Percentiles rank a stretch among this genome's conserved stretches.
Evolutionary conservation across 1,140 invertebrate genomes (phyloP).

Genomic region (Ditylenchus dipsaci): DNA sequence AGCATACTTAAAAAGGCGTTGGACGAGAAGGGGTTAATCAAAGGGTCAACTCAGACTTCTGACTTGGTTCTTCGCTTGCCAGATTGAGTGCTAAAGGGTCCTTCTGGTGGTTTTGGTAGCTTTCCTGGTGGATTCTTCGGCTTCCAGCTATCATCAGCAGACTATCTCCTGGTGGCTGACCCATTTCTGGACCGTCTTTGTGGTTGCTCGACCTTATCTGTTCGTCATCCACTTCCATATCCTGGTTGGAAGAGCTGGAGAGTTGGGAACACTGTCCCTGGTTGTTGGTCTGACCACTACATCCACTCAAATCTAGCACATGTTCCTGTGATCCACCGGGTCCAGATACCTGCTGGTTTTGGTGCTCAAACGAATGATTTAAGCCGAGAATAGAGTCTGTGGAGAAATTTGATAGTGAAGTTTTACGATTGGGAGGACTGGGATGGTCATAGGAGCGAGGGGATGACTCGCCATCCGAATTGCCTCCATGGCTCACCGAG

Average conservation of each 20-base stretch:
- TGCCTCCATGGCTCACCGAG: not conserved
- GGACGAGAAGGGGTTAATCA: slow-evolving; percentile 43
- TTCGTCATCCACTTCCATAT: slow-evolving; percentile 1
- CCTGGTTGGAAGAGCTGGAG: not conserved
- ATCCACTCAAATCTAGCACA: slow-evolving; percentile 7
- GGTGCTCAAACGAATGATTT: not conserved
- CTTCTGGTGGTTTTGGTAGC: not conserved
- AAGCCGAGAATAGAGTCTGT: slow-evolving; percentile 14
- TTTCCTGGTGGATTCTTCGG: too few species aligned
- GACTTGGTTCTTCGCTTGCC: not conserved
- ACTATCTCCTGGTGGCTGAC: not conserved
- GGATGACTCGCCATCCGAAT: slow-evolving; percentile 47
- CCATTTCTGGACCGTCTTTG: not conserved
- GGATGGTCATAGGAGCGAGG: slow-evolving; percentile 55
- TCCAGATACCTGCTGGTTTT: too few species aligned
- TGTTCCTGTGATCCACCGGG: too few species aligned
- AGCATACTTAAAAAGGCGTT: slow-evolving; percentile 38
- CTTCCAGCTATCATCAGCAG: not conserved
- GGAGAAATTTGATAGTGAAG: slow-evolving; percentile 9
- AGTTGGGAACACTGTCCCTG: not conserved
- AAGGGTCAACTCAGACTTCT: slow-evolving; percentile 32
- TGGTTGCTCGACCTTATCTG: not conserved
- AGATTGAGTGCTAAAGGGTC: not conserved
- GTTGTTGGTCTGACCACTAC: not conserved
- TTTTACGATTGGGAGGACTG: slow-evolving; percentile 44